Evolutionary conservation across 2,888 invertebrate species (phyloP), one percentile per base, ranked within the genome.

Genomic region (Graphium colonna): DNA sequence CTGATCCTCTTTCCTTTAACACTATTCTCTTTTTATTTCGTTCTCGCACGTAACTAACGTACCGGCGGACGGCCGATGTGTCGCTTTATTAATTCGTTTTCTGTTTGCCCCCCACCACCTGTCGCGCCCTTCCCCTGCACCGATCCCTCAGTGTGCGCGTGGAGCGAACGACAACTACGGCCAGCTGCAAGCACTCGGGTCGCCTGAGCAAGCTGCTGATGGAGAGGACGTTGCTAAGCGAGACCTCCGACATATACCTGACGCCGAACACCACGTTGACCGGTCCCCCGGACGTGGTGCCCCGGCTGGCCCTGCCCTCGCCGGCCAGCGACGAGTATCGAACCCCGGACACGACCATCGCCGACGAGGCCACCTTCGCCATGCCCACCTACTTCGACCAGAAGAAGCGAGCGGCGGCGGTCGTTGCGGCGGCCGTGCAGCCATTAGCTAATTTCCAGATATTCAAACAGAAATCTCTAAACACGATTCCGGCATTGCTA

Each of bases 311-410:
- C 33, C 61, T 65, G 10, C 64, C 52, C 49, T 80, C 86, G 47
- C 70, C 78, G 55, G 51, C 63, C 43, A 59, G 59, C 58, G 77
- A 74, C 16, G 79, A 77, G 59, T 85, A 81, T 71, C 46, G 52
- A 26, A 85, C 86, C 42, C 85, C 85, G 3, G 84, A 83, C 58
- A 55, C 68, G 61, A 71, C 76, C 33, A 58, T 74, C 45, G 58
- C 62, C 26, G 76, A 69, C 57, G 78, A 78, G 59, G 68, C 55
- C 62, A 73, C 80, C 17, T 85, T 85, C 75, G 78, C 85, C 38
- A 82, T 87, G 81, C 89, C 89, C 49, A 79, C 87, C 0, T 89
- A 89, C 73, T 89, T 90, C 75, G 89, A 89, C 66, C 76, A 74
- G 65, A 87, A 86, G 69, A 73, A 70, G 51, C 72, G 75, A 21